phyloP scores from a whole-genome alignment of 2,113 vertebrate species.

The Progne subis region DNA sequence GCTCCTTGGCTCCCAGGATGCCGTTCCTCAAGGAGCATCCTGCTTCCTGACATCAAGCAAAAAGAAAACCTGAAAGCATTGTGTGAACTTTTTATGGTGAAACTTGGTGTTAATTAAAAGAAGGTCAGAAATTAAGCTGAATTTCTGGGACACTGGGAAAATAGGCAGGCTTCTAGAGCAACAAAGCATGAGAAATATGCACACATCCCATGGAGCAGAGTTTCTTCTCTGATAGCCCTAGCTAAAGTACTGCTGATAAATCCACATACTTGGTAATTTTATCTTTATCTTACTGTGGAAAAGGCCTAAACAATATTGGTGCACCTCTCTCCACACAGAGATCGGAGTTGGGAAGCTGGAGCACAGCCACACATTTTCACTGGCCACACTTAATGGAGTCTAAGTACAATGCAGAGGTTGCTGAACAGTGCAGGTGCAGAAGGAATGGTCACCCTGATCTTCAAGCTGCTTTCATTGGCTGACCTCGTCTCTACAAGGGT shows the following conservation, averaged over 20 bases:
- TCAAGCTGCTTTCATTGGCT: background rate
- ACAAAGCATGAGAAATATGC: background rate
- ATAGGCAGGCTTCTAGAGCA: background rate
- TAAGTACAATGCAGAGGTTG: background rate
- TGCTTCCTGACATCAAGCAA: background rate
- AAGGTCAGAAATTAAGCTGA: background rate
- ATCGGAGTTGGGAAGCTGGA: background rate
- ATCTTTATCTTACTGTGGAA: background rate
- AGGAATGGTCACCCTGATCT: background rate
- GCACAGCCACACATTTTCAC: background rate
- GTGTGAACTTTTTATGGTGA: background rate
- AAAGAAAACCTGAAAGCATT: background rate
- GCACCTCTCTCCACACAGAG: background rate
- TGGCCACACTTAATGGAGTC: background rate
- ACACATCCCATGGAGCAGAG: background rate
- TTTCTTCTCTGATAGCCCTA: background rate
- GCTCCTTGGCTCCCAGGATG: background rate
- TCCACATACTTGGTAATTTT: background rate
- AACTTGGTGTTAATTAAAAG: background rate
- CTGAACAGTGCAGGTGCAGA: background rate
- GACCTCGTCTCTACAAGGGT: background rate
- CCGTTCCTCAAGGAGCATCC: background rate
- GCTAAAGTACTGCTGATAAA: background rate
- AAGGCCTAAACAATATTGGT: background rate
- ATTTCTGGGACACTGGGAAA: background rate